phyloP scores from a whole-genome alignment of 2,113 vertebrate genomes.

The Lichenostomus cassidix region DNA sequence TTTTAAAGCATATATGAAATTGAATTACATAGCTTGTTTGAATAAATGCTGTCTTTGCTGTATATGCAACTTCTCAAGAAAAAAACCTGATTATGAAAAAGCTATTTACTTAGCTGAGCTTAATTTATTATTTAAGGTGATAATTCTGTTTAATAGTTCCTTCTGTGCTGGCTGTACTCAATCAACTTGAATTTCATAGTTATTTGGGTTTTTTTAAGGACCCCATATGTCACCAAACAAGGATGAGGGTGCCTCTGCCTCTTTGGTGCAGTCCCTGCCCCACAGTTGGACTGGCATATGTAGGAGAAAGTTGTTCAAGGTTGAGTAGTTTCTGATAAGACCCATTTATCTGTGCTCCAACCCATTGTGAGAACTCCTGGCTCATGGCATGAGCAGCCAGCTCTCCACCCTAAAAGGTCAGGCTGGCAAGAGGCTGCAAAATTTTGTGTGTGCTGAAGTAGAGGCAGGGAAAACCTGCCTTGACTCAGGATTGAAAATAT shows the following conservation, averaged over 20 bases:
- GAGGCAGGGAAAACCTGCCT: background rate
- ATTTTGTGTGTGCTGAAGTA: background rate
- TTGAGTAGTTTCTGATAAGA: constrained; percentile 53
- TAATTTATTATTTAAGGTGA: background rate
- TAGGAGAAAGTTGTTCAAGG: constrained; percentile 21
- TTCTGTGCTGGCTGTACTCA: background rate
- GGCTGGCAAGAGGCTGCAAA: background rate
- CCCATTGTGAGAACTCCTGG: constrained; percentile 8
- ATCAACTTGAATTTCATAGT: background rate
- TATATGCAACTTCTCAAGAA: background rate
- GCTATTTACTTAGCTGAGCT: background rate
- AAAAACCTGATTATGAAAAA: background rate
- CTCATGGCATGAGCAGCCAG: background rate
- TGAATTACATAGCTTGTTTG: background rate
- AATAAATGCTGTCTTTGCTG: background rate
- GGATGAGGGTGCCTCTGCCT: background rate
- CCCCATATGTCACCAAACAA: background rate
- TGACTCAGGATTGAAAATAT: background rate
- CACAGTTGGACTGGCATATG: background rate
- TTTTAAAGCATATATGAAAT: background rate
- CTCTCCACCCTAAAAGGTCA: constrained; percentile 17
- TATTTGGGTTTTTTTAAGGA: background rate
- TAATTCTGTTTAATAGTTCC: background rate
- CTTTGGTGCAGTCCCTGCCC: background rate
- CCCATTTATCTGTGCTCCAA: constrained; percentile 21